Percentiles rank a stretch among this genome's conserved stretches.
These are phyloP conservation scores for Phasianus colchicus DNA, from an alignment of 2,113 vertebrate genomes.

Conservation along the genomic window DNA sequence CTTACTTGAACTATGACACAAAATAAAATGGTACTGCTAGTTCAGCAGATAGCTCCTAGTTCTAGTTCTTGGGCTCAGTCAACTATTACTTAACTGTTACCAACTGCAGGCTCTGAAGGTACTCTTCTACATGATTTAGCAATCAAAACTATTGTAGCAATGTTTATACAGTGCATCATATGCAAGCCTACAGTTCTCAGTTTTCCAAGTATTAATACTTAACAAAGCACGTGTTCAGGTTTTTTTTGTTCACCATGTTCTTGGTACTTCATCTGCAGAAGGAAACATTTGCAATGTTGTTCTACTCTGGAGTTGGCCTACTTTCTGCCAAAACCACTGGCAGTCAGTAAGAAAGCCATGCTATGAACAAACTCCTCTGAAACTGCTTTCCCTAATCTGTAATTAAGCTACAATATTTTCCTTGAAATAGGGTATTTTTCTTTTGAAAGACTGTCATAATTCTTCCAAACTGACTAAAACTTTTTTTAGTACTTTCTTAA, in stretches of 20 bases:
- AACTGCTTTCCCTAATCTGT: conserved; percentile 28
- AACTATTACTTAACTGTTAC: not conserved
- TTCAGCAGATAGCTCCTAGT: not conserved
- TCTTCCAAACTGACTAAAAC: not conserved
- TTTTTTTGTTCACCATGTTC: not conserved
- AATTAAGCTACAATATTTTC: conserved; percentile 25
- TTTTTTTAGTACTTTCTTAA: not conserved
- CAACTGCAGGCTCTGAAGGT: not conserved
- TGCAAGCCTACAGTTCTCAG: not conserved
- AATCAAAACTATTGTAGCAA: not conserved
- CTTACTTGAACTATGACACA: not conserved
- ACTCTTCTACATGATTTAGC: not conserved
- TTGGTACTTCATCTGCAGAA: not conserved
- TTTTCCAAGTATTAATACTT: conserved; percentile 1
- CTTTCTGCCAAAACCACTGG: conserved; percentile 31
- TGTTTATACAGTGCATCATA: not conserved
- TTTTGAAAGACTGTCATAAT: not conserved
- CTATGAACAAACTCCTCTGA: conserved; percentile 27
- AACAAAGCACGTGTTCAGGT: not conserved
- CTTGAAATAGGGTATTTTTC: not conserved
- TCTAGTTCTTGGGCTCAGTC: not conserved
- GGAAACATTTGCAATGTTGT: conserved; percentile 3
- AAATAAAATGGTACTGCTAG: not conserved
- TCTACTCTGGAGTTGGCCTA: not conserved
- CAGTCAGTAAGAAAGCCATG: conserved; percentile 27